These are phyloP conservation scores for Lepus americanus DNA, from an alignment of 2,113 vertebrate genomes.

Conservation along the genomic window DNA sequence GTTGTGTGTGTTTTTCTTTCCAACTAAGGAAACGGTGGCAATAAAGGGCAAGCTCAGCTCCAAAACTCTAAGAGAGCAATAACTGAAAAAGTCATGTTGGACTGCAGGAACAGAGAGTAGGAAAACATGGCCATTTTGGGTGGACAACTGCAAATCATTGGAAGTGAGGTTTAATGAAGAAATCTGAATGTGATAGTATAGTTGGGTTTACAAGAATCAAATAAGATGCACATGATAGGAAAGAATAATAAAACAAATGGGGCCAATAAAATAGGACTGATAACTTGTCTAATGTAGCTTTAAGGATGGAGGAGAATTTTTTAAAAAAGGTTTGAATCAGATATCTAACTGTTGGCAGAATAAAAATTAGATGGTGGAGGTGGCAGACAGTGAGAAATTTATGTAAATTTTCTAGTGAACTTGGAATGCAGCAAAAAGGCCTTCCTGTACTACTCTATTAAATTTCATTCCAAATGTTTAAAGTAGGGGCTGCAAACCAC, in stretches of 20 bases:
- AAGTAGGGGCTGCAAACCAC: neutral
- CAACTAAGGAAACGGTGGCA: neutral
- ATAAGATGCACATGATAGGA: neutral
- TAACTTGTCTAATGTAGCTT: neutral
- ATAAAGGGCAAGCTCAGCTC: neutral
- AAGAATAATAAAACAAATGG: neutral
- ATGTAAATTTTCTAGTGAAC: constrained; percentile 21
- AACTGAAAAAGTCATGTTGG: neutral
- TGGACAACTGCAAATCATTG: neutral
- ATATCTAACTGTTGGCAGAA: neutral
- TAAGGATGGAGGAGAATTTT: neutral
- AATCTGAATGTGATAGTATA: neutral
- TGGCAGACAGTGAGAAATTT: neutral
- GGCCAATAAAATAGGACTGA: neutral
- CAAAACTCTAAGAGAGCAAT: neutral
- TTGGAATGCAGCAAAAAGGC: neutral
- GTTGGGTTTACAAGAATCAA: neutral
- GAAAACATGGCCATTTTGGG: neutral
- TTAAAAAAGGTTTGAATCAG: neutral
- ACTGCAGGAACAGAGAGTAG: neutral
- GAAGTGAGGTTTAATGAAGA: neutral
- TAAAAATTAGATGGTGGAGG: neutral
- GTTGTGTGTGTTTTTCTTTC: neutral
- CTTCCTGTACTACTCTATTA: neutral
- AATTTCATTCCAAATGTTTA: constrained; percentile 43